A percentile compares a stretch with the other conserved stretches of the same genome.
Evolutionary conservation across 2,113 vertebrate species (phyloP).

Genomic region (Enhydra lutris): DNA sequence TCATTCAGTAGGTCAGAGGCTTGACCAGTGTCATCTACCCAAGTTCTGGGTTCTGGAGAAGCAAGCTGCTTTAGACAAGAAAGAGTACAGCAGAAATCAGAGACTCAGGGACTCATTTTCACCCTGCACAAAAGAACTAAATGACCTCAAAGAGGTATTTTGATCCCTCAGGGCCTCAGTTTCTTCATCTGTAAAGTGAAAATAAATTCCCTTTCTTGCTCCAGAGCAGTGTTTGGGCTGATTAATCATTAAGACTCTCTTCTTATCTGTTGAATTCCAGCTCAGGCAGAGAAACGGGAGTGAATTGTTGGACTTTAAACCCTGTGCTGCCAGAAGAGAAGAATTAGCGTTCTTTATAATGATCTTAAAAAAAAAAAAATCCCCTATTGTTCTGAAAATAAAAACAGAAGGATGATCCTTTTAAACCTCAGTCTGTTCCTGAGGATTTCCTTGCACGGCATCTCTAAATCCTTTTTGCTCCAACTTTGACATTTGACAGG

Average conservation of each 20-base stretch:
- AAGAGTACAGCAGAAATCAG: neutral
- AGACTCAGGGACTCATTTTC: neutral
- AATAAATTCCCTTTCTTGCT: neutral
- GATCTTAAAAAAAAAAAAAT: neutral
- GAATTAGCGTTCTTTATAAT: neutral
- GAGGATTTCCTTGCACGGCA: neutral
- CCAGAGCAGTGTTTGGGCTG: neutral
- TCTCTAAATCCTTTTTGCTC: neutral
- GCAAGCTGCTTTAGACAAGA: neutral
- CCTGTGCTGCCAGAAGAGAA: neutral
- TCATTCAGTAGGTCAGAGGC: neutral
- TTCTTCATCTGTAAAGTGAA: neutral
- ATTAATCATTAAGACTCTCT: constrained; percentile 56
- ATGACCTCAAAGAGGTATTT: neutral
- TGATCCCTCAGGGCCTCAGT: neutral
- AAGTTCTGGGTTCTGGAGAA: neutral
- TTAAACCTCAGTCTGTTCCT: neutral
- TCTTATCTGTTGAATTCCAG: neutral
- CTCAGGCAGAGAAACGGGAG: neutral
- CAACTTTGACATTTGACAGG: neutral
- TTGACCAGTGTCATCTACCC: neutral
- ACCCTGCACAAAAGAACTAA: neutral
- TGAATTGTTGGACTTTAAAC: neutral
- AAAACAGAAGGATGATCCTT: neutral
- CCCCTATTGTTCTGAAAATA: neutral